phyloP scores from a whole-genome alignment of 1,140 invertebrate species.

The Cheumatopsyche charites region DNA sequence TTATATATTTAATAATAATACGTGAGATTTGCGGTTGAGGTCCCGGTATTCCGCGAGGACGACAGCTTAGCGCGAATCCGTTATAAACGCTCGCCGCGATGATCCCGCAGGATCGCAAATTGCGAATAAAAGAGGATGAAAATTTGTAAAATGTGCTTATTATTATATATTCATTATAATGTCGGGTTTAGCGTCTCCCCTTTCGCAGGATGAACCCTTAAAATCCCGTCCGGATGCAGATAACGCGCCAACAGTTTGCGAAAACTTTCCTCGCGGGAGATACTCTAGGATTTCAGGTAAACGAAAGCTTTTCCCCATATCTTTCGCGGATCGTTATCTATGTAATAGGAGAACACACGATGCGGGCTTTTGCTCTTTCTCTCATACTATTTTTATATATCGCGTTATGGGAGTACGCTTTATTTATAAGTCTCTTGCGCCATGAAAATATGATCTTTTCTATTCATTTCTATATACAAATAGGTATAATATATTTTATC shows the following conservation, averaged over 20 bases:
- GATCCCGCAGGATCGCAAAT: slow-evolving; percentile 9
- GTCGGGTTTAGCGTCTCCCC: slow-evolving; percentile 13
- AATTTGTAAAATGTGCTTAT: slow-evolving; percentile 17
- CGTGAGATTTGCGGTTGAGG: too few species aligned
- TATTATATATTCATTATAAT: slow-evolving; percentile 19
- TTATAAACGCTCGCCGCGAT: background rate
- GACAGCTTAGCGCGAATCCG: background rate
- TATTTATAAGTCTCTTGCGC: too few species aligned
- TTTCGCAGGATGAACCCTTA: slow-evolving; percentile 23
- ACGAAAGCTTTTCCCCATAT: slow-evolving; percentile 14
- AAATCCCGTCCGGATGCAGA: slow-evolving; percentile 26
- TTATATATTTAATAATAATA: too few species aligned
- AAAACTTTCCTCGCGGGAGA: slow-evolving; percentile 24
- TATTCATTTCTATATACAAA: too few species aligned
- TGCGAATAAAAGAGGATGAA: slow-evolving; percentile 15
- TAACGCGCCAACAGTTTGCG: slow-evolving; percentile 23
- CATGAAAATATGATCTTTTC: too few species aligned
- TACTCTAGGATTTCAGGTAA: slow-evolving; percentile 28
- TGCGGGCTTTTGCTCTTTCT: slow-evolving; percentile 5
- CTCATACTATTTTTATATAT: too few species aligned
- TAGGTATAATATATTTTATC: too few species aligned
- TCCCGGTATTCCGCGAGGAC: too few species aligned
- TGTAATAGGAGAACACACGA: slow-evolving; percentile 22
- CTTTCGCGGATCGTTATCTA: slow-evolving; percentile 20
- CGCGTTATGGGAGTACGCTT: too few species aligned